Evolutionary conservation across 2,797 vertebrate genomes (phyloP), one percentile per base, ranked within the genome.

Genomic region (Tapera naevia): DNA sequence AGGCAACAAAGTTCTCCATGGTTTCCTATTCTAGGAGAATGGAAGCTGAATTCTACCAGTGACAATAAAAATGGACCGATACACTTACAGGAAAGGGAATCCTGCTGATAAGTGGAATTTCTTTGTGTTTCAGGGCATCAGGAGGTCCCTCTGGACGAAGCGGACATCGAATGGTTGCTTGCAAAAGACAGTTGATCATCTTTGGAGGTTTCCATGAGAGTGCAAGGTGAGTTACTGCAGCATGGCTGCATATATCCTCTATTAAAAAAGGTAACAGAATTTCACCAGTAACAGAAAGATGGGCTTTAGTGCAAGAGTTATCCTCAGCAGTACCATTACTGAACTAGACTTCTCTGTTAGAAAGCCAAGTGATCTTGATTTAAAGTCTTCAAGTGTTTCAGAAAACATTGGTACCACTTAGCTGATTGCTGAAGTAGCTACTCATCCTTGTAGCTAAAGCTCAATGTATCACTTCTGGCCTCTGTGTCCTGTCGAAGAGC

Each of bases 201-300:
- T 99, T 99, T 19, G 99, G 99, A 85, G 99, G 99, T n/a, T 99
- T 99, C 96, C 99, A 99, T 33, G 99, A 99, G 96, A 99, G 98
- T 17, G 75, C 98, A 12, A 99, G 99, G 99, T 99, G 89, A 54
- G 97, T 97, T 32, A 6, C 10, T 23, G 16, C 16, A 5, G 27
- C 37, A 13, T 22, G 28, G 10, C 5, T 39, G 48, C 5, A 19
- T 15, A 5, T 61, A 5, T 33, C 11, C 32, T 57, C 7, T 67
- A n/a, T 50, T 9, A n/a, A 50, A 67, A 65, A 10, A 50, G 13
- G 13, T 50, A 74, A 8, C 17, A 57, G 7, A 39, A 45, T 69
- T 64, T 39, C 43, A 23, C 14, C 28, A 21, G 15, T 35, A 17
- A 11, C 30, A 67, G 41, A 61, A 82, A 71, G 24, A 23, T 56